Base-by-base conservation (phyloP, 2,888 invertebrate species). In the Aleiodes testaceus region DNA sequence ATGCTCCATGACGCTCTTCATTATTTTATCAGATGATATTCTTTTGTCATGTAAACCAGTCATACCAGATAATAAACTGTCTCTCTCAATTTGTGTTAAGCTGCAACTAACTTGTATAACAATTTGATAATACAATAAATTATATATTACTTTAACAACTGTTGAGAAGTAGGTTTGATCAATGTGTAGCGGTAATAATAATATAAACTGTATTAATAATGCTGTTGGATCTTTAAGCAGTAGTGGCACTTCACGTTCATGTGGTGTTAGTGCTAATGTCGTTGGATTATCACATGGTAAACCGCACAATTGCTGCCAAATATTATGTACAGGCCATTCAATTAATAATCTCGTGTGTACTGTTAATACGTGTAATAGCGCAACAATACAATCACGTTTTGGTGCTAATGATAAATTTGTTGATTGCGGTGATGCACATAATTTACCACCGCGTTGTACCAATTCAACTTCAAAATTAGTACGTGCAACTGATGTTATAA, bases 391-490 rank as follows among this genome's bases (percentile, higher is more conserved):
- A 80, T 95, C 94, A 71, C 94, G 90, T 82, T 94, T 93, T 50
- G 94, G 93, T 83, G 92, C 92, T 22, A 92, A 90, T 80, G 92
- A 89, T 77, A 89, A 88, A 30, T 88, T 87, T 0, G 89, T 85
- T 12, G 86, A 79, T 2, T 88, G 84, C 1, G 89, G 87, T 11
- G 61, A 61, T 53, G 88, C 84, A 77, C 90, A 90, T 11, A 96
- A 89, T n/a, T 92, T 91, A 9, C 96, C 96, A n/a, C 95, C 95
- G 53, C 96, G 91, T 87, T 96, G 95, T 74, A 96, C 93, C 55
- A 98, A 90, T 88, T 98, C 97, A 72, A 97, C 92, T 89, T 98
- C 98, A 72, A 98, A 90, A 90, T 97, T 97, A 64, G 95, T 97
- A 79, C 98, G 92, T 63, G 94, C 95, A 74, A 96, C 93, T 0